Percentiles rank a stretch among this genome's conserved stretches.
Evolutionary conservation across 2,797 vertebrate genomes (phyloP).

Genomic region (Syngnathus acus): DNA sequence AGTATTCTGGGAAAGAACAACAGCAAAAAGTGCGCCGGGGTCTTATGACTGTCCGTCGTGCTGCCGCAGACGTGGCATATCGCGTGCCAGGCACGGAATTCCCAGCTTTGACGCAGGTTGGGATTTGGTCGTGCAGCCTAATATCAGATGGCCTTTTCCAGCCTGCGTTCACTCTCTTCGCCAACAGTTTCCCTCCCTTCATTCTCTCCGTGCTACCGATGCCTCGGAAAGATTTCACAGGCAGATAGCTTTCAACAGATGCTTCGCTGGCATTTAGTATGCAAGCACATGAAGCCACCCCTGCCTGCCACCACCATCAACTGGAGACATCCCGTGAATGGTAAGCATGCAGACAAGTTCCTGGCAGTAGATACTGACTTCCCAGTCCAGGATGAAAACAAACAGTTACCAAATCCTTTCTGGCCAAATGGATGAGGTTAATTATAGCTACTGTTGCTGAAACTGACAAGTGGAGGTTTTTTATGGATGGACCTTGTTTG

Average conservation of each 20-base stretch:
- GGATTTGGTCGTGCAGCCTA: constrained; percentile 61
- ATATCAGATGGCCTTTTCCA: constrained; percentile 49
- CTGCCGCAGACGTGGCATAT: constrained; percentile 50
- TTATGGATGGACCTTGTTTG: neutral
- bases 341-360: constrained; percentile 17
- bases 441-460: constrained; percentile 15
- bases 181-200: constrained; percentile 55
- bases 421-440: constrained; percentile 20
- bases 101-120: constrained; percentile 59
- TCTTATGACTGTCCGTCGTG: constrained; percentile 51
- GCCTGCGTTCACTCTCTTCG: constrained; percentile 25
- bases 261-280: constrained; percentile 29
- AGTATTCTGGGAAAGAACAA: constrained; percentile 57
- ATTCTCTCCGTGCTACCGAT: constrained; percentile 55
- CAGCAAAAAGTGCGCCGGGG: constrained; percentile 41
- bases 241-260: constrained; percentile 66
- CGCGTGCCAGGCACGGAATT: constrained; percentile 52
- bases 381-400: constrained; percentile 17
- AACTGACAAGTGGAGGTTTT: constrained; percentile 12
- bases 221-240: constrained; percentile 56
- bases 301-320: constrained; percentile 7
- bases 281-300: constrained; percentile 2
- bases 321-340: constrained; percentile 11
- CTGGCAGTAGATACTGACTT: constrained; percentile 12
- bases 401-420: constrained; percentile 31